Conservation (phyloP, 2,797 vertebrate genomes). For the Lepilemur ruficaudatus region DNA sequence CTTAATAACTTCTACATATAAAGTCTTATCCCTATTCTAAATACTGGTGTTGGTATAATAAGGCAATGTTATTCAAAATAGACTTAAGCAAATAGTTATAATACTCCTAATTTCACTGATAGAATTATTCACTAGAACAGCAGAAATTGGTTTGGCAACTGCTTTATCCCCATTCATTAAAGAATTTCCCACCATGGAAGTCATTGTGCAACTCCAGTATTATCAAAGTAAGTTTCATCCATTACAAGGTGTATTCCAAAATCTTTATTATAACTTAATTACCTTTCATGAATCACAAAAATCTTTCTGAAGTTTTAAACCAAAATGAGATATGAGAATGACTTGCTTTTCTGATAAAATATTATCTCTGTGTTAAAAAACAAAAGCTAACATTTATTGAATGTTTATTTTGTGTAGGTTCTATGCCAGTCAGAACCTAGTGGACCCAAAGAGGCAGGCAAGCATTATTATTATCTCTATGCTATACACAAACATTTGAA, state of each 20-base stretch:
- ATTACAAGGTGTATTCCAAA: not conserved
- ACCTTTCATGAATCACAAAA: constrained; percentile 9
- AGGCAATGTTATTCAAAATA: constrained; percentile 9
- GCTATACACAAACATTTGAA: not conserved
- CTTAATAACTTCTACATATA: not conserved
- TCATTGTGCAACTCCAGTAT: not conserved
- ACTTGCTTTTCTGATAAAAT: not conserved
- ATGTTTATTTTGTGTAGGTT: not conserved
- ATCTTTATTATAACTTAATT: not conserved
- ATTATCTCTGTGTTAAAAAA: not conserved
- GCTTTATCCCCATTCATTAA: not conserved
- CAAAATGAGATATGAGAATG: not conserved
- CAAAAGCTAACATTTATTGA: not conserved
- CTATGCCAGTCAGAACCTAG: not conserved
- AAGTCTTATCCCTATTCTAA: constrained; percentile 3
- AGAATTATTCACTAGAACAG: not conserved
- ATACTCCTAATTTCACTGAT: not conserved
- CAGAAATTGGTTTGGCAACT: not conserved
- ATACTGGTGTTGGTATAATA: not conserved
- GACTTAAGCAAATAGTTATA: not conserved
- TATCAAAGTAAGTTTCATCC: not conserved
- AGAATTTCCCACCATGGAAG: not conserved
- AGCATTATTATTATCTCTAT: not conserved
- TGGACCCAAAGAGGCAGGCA: not conserved
- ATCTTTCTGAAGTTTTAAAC: constrained; percentile 32